Evolutionary conservation across 1,140 invertebrate genomes (phyloP).

Genomic region (Apis laboriosa): DNA sequence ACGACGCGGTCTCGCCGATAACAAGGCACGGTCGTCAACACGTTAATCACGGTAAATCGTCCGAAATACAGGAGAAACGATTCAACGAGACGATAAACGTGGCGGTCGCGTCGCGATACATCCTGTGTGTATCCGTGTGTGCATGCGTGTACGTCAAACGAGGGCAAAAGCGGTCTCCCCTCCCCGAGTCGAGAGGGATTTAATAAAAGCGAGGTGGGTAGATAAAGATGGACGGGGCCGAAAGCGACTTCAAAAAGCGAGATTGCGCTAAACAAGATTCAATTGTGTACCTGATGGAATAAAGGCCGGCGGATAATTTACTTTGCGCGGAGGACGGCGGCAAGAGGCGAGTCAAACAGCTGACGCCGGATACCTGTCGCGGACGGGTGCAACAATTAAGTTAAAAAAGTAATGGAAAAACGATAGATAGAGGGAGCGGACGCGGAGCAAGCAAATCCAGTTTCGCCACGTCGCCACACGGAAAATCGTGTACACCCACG

Average conservation of each 20-base stretch:
- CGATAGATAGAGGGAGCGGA: neutral
- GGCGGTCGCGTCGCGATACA: neutral
- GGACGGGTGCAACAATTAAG: neutral
- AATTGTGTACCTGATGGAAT: slow-evolving; percentile 24
- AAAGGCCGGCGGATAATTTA: slow-evolving; percentile 15
- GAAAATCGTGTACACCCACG: neutral
- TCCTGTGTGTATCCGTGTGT: neutral
- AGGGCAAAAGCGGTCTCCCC: neutral
- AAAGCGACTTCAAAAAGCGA: slow-evolving; percentile 27
- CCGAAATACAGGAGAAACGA: neutral
- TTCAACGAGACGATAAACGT: neutral
- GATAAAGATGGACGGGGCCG: slow-evolving; percentile 18
- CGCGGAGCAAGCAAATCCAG: neutral
- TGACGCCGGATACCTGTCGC: neutral
- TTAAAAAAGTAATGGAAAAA: slow-evolving; percentile 26
- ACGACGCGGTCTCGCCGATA: too few relatives aligned
- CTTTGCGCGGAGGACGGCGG: neutral
- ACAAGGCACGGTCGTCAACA: too few relatives aligned
- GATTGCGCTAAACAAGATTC: slow-evolving; percentile 16
- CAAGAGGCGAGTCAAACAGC: slow-evolving; percentile 13
- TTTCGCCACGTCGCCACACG: neutral
- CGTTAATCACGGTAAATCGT: neutral
- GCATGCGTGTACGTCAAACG: neutral
- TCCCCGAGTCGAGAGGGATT: neutral
- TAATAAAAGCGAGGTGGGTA: slow-evolving; percentile 30